Conservation (phyloP, 2,888 invertebrate genomes). For the Athrips mouffetella region DNA sequence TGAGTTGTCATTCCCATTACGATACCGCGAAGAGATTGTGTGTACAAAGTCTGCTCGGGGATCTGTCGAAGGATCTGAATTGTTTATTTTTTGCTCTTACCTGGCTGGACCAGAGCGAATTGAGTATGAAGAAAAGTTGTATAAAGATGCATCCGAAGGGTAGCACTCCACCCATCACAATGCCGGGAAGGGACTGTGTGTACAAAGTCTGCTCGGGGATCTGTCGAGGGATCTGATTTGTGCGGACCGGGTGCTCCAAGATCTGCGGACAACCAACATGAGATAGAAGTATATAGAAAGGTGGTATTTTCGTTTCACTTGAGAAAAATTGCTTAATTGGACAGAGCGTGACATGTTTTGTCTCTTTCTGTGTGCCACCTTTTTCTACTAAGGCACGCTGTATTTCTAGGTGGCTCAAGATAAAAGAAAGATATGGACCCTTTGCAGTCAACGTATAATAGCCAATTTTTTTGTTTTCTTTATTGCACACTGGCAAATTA, state of each 20-base stretch:
- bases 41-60: constrained; percentile 98
- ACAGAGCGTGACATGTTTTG: too few species aligned
- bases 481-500: too few species aligned
- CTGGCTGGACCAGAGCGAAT: constrained; percentile 95
- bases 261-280: constrained; percentile 81
- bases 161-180: constrained; percentile 98
- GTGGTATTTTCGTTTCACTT: too few species aligned
- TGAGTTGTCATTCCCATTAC: constrained; percentile 98
- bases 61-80: constrained; percentile 99
- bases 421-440: too few species aligned
- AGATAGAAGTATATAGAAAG: too few species aligned
- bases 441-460: too few species aligned
- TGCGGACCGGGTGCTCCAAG: constrained; percentile 97
- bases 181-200: constrained; percentile 96
- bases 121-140: constrained; percentile 98
- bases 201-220: constrained; percentile 99
- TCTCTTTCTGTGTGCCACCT: too few species aligned
- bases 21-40: constrained; percentile 95
- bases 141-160: constrained; percentile 99
- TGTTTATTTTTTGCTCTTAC: constrained; percentile 80
- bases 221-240: constrained; percentile 98
- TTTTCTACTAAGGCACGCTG: too few species aligned
- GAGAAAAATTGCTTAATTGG: too few species aligned
- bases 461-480: too few species aligned
- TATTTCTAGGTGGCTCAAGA: too few species aligned